Evolutionary conservation across 2,888 invertebrate species (phyloP).

Genomic region (Nymphalis urticae): DNA sequence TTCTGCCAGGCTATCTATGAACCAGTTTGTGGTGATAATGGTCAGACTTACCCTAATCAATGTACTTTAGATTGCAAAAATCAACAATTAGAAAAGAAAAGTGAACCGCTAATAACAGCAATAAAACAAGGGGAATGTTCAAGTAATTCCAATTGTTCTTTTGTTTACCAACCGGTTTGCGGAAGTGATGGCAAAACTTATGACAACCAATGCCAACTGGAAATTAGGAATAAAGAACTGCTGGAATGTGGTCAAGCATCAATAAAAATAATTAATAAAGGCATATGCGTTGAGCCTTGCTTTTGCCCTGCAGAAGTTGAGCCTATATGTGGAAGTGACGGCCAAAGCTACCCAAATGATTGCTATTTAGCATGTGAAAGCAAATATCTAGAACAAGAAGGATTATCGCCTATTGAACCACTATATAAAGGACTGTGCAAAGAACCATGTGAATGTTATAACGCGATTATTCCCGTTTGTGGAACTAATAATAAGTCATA

Average conservation of each 20-base stretch:
- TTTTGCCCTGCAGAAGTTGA: conserved; percentile 28
- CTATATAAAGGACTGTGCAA: conserved; percentile 24
- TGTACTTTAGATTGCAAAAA: conserved; percentile 43
- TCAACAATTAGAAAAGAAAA: conserved; percentile 18
- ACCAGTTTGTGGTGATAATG: conserved; percentile 39
- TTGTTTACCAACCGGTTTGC: conserved; percentile 36
- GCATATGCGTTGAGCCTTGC: conserved; percentile 30
- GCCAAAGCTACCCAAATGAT: conserved; percentile 37
- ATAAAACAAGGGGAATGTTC: conserved; percentile 29
- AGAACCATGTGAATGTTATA: conserved; percentile 33
- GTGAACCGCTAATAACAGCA: conserved; percentile 17
- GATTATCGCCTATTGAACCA: conserved; percentile 26
- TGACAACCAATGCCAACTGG: conserved; percentile 34
- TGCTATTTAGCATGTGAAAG: conserved; percentile 37
- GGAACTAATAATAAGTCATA: conserved; percentile 37
- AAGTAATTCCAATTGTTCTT: conserved; percentile 29
- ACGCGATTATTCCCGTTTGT: conserved; percentile 33
- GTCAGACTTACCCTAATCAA: conserved; percentile 35
- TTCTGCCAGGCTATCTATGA: conserved; percentile 30
- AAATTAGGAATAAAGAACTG: conserved; percentile 31
- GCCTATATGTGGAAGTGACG: conserved; percentile 40
- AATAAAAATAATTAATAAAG: conserved; percentile 17
- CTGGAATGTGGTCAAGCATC: background rate
- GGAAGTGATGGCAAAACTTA: conserved; percentile 41
- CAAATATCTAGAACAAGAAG: conserved; percentile 18